Conservation (phyloP, 2,888 invertebrate species). For the Lasius platythorax region DNA sequence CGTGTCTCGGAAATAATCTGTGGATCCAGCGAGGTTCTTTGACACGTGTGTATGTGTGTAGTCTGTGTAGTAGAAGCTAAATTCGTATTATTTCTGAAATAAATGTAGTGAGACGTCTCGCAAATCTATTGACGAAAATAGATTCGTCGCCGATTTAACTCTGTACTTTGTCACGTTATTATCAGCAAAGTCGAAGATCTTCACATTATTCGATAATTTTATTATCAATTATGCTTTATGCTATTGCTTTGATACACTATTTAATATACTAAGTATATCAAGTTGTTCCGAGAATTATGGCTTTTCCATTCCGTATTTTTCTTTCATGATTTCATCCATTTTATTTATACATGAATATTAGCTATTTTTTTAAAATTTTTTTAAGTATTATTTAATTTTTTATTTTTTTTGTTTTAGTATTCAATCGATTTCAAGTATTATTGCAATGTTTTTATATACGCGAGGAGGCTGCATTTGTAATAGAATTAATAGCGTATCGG, state of each 20-base stretch:
- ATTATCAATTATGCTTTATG: background rate
- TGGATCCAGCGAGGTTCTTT: background rate
- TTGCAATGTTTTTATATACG: background rate
- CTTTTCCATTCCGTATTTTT: background rate
- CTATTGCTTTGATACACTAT: background rate
- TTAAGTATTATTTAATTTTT: background rate
- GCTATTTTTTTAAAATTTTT: background rate
- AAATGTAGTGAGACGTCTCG: background rate
- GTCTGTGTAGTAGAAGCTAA: background rate
- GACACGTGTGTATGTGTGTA: background rate
- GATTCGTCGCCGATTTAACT: conserved; percentile 5
- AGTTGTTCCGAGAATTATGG: background rate
- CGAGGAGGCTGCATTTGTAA: background rate
- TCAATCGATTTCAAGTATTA: background rate
- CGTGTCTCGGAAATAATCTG: background rate
- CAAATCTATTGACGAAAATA: conserved; percentile 15
- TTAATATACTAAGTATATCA: background rate
- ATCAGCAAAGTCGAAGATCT: background rate
- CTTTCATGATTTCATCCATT: background rate
- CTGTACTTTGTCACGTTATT: background rate
- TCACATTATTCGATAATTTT: background rate
- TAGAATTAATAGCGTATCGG: background rate
- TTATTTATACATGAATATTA: background rate
- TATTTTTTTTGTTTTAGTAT: background rate
- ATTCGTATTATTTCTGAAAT: conserved; percentile 11